A percentile compares a stretch with the other conserved stretches of the same genome.
These are phyloP conservation scores for Pocillopora verrucosa DNA, from an alignment of 64 coral and sea anemone genomes.

Conservation along the genomic window DNA sequence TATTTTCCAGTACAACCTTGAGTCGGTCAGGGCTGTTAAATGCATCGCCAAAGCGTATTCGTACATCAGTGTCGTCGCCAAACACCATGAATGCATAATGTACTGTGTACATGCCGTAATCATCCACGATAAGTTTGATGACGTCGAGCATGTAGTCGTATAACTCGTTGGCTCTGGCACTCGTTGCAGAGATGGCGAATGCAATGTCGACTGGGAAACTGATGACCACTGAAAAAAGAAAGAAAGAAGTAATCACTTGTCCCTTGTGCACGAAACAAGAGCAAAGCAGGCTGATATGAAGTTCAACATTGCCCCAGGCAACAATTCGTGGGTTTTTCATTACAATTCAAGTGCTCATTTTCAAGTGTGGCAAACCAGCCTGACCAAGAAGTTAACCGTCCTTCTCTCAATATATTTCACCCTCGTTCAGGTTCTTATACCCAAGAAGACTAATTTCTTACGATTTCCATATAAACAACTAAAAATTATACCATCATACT, in stretches of 20 bases:
- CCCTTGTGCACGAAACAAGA: too few relatives aligned
- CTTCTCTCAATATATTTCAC: too few relatives aligned
- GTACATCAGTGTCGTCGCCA: neutral
- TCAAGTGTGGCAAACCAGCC: too few relatives aligned
- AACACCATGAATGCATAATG: slow-evolving; percentile 62
- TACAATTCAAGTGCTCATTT: too few relatives aligned
- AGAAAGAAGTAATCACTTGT: neutral
- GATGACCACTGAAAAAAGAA: slow-evolving; percentile 28
- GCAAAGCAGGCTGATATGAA: too few relatives aligned
- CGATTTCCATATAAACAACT: too few relatives aligned
- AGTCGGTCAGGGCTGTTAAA: slow-evolving; percentile 6
- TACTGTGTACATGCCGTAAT: slow-evolving; percentile 44
- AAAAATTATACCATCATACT: too few relatives aligned
- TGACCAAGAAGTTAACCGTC: too few relatives aligned
- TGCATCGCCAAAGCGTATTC: slow-evolving; percentile 4
- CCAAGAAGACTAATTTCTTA: too few relatives aligned
- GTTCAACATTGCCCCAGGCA: too few relatives aligned
- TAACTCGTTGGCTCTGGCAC: slow-evolving; percentile 9
- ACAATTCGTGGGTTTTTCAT: too few relatives aligned
- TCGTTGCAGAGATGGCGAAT: slow-evolving; percentile 61
- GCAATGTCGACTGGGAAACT: slow-evolving; percentile 42
- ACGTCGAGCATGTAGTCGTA: slow-evolving; percentile 42
- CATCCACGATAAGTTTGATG: slow-evolving; percentile 36
- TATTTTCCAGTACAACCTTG: neutral
- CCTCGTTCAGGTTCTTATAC: too few relatives aligned